Percentiles rank a stretch among this genome's conserved stretches.
These are phyloP conservation scores for Neogale vison DNA, from an alignment of 2,113 vertebrate genomes.

Conservation along the genomic window DNA sequence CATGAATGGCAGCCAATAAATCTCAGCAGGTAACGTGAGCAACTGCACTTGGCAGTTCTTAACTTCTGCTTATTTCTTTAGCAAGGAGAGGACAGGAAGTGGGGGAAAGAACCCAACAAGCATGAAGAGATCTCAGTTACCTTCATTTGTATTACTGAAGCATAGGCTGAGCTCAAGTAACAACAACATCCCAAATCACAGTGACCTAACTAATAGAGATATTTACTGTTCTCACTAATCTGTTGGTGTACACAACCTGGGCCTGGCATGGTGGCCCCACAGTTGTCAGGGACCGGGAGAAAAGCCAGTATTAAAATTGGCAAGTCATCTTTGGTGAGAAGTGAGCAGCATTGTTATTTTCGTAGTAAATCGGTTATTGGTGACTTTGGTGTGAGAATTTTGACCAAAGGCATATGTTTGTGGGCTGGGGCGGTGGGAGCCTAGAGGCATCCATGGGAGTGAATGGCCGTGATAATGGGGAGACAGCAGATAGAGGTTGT, in stretches of 20 bases:
- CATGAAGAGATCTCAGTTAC: neutral
- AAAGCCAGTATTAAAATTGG: neutral
- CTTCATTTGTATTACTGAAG: neutral
- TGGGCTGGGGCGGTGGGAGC: too few relatives aligned
- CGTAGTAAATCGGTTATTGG: neutral
- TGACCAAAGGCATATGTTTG: neutral
- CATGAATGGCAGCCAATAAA: neutral
- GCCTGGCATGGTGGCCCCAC: neutral
- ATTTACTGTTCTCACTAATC: neutral
- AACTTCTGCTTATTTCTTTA: neutral
- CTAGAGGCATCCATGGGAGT: neutral
- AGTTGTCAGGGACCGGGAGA: rapidly evolving
- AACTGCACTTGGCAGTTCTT: neutral
- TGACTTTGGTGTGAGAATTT: neutral
- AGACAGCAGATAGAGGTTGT: rapidly evolving
- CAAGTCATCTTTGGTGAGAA: neutral
- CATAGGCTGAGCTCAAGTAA: neutral
- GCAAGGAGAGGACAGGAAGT: too few relatives aligned
- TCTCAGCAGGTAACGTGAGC: neutral
- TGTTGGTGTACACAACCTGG: neutral
- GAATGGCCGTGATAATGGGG: rapidly evolving
- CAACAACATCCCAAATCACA: neutral
- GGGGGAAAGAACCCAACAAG: neutral
- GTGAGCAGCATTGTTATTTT: too few relatives aligned
- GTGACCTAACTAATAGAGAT: neutral